Conservation (phyloP, 2,888 invertebrate species). For the Eretmocerus hayati region DNA sequence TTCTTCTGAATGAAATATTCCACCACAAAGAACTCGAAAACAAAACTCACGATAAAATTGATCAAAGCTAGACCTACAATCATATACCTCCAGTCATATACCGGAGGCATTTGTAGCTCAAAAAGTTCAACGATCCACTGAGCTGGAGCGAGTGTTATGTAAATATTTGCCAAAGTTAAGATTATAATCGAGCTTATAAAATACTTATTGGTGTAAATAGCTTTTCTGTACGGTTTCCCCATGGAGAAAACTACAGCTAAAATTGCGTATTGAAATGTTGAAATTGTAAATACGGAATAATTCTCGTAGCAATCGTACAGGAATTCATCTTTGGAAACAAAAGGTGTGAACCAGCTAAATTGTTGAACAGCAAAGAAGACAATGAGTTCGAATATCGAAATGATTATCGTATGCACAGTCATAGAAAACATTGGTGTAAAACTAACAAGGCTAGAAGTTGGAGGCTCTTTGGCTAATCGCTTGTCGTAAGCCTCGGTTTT, state of each 20-base stretch:
- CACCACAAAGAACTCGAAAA: conserved; percentile 55
- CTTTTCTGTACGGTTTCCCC: conserved; percentile 59
- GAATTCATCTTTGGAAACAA: conserved; percentile 38
- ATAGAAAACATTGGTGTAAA: conserved; percentile 52
- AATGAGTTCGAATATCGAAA: conserved; percentile 48
- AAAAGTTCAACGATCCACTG: conserved; percentile 44
- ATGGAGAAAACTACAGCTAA: conserved; percentile 59
- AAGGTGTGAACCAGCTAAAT: conserved; percentile 54
- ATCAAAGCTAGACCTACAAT: conserved; percentile 41
- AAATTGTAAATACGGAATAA: conserved; percentile 56
- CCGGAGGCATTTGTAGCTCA: conserved; percentile 41
- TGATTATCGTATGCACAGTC: conserved; percentile 49
- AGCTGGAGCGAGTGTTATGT: conserved; percentile 50
- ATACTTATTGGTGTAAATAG: conserved; percentile 55
- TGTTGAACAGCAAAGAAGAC: conserved; percentile 49
- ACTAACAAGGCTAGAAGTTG: conserved; percentile 51
- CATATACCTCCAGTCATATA: conserved; percentile 44
- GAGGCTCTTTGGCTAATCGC: conserved; percentile 49
- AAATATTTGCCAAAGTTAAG: conserved; percentile 49
- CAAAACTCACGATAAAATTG: conserved; percentile 52
- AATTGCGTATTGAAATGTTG: conserved; percentile 61
- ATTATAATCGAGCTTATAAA: conserved; percentile 50
- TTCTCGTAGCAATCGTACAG: conserved; percentile 54
- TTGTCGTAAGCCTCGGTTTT: conserved; percentile 52
- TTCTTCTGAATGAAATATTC: conserved; percentile 56